A percentile compares a stretch with the other conserved stretches of the same genome.
These are phyloP conservation scores for Pollenia angustigena DNA, from an alignment of 2,888 invertebrate species.

Conservation along the genomic window DNA sequence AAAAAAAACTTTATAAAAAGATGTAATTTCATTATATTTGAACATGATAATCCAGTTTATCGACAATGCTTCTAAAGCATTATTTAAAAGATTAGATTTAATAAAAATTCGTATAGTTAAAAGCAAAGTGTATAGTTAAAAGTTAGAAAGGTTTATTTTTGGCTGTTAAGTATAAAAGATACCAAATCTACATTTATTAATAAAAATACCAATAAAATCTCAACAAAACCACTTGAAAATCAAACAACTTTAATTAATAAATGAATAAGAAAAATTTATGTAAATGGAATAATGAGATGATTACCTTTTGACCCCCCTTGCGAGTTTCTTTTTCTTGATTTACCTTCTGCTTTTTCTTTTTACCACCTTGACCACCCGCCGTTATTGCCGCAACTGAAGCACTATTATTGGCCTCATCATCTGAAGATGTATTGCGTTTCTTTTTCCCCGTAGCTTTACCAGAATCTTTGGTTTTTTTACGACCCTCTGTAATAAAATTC, in stretches of 20 bases:
- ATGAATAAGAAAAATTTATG: conserved; percentile 38
- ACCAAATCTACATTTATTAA: not conserved
- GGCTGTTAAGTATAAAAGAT: not conserved
- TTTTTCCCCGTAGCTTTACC: conserved; percentile 85
- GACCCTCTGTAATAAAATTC: conserved; percentile 85
- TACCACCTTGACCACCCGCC: conserved; percentile 82
- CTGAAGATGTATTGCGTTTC: conserved; percentile 85
- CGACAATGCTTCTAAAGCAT: no score
- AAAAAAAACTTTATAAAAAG: not conserved
- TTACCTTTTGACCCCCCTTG: conserved; percentile 85
- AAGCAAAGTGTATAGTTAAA: no score
- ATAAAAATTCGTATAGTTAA: no score
- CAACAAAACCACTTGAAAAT: conserved; percentile 6
- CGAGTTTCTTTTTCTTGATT: conserved; percentile 85
- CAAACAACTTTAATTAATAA: conserved; percentile 39
- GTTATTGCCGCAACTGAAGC: conserved; percentile 69
- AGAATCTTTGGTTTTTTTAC: conserved; percentile 89
- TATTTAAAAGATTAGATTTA: no score
- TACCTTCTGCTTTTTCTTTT: conserved; percentile 85
- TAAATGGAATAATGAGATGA: conserved; percentile 76
- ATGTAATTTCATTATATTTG: not conserved
- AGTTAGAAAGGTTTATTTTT: no score
- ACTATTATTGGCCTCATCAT: conserved; percentile 80
- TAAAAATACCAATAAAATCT: not conserved
- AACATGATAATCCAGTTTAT: no score